Base-by-base conservation (phyloP, 2,113 vertebrate genomes). In the Syngnathoides biaculeatus region DNA sequence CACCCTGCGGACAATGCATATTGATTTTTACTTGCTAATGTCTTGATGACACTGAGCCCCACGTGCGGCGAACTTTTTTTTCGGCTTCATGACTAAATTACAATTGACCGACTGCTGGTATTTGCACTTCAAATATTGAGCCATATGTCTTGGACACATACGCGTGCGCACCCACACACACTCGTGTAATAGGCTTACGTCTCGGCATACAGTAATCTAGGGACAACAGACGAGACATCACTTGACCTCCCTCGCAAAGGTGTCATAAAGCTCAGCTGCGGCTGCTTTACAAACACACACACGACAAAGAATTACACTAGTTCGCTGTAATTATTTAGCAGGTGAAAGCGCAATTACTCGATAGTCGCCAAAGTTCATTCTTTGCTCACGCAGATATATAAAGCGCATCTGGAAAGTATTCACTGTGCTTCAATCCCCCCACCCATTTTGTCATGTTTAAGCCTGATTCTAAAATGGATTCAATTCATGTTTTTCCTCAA, bases 121-220 rank as follows among this genome's bases (percentile, higher is more conserved):
- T 55, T 55, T 55, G 52, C 57, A 52, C 24, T 73, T 73, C 9
- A 69, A 63, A 84, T 74, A 74, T 80, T 82, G 69, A 56, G 40
- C 80, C 86, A 87, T 88, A 85, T 87, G 85, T 78, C 78, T 73
- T 43, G 70, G 61, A 58, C 73, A 50, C 71, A 64, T 67, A 71
- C 72, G 60, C 58, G 22, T 38, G 61, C 43, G 55, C 71, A 45
- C 39, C 69, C 66, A 56, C 73, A 53, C 67, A 52, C 67, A 70
- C 64, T 50, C 63, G 45, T 59, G 50, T 89, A 90, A 90, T 86
- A 90, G 84, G 88, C 79, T 89, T 90, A 89, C 64, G 84, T 89
- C 83, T 86, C n/a, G 74, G 74, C 65, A 84, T 85, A 73, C 38
- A 74, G 72, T 89, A 84, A 87, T 88, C 83, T 68, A 39, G 52